Evolutionary conservation across 2,797 vertebrate species (phyloP).

Genomic region (Enteromius mattozi): DNA sequence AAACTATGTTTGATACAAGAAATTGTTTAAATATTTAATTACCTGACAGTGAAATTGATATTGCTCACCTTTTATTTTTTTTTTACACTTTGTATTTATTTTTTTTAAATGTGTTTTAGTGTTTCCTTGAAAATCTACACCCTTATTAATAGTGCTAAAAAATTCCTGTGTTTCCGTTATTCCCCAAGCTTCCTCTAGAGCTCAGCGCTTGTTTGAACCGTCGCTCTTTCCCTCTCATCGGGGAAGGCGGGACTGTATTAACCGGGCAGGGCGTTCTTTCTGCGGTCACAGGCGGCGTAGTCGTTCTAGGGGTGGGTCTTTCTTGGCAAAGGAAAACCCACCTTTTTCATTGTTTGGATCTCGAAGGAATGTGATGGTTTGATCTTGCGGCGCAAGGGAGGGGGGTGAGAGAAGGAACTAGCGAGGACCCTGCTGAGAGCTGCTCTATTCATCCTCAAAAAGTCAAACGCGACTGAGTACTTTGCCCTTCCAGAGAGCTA

Average conservation of each 20-base stretch:
- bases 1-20: not conserved
- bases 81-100: not conserved
- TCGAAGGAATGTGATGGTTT: conserved; percentile 83
- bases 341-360: conserved; percentile 84
- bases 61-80: no score
- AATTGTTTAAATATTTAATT: not conserved
- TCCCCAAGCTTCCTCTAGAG: conserved; percentile 39
- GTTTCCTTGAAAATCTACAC: not conserved
- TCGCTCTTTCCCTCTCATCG: not conserved
- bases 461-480: conserved; percentile 53
- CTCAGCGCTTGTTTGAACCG: conserved; percentile 16
- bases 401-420: conserved; percentile 59
- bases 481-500: conserved; percentile 46
- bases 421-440: conserved; percentile 63
- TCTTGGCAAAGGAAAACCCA: conserved; percentile 78
- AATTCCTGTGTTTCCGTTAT: conserved; percentile 2
- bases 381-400: conserved; percentile 71
- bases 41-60: not conserved
- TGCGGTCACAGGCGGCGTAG: conserved; percentile 78
- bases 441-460: conserved; percentile 65
- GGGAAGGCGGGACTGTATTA: conserved; percentile 73
- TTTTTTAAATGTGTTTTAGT: not conserved
- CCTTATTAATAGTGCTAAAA: not conserved
- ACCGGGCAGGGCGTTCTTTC: conserved; percentile 81
- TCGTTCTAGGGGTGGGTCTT: conserved; percentile 80